Evolutionary conservation across 2,113 vertebrate genomes (phyloP).

Genomic region (Jaculus jaculus): DNA sequence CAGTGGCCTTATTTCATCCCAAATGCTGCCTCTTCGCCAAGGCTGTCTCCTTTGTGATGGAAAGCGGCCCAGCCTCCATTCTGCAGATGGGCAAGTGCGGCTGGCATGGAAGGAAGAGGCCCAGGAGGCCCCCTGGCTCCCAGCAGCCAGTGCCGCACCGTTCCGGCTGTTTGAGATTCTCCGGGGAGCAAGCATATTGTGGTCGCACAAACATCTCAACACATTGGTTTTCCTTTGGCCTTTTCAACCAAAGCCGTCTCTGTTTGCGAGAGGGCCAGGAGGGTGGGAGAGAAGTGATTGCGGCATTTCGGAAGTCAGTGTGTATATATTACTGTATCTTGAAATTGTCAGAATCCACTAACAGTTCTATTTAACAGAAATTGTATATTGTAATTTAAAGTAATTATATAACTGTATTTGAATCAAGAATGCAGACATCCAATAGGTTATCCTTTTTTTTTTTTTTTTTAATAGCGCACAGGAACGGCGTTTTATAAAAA

Average conservation of each 20-base stretch:
- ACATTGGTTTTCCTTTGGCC: neutral
- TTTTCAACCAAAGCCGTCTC: slow-evolving; percentile 51
- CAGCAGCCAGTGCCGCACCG: rapidly evolving
- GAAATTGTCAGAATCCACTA: slow-evolving; percentile 59
- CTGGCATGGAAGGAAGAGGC: neutral
- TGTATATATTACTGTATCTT: slow-evolving; percentile 79
- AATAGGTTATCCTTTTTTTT: neutral
- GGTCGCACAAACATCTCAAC: slow-evolving; percentile 15
- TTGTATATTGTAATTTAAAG: slow-evolving; percentile 89
- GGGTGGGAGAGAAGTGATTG: slow-evolving; percentile 46
- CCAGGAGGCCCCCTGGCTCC: neutral
- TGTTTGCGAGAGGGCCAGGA: neutral
- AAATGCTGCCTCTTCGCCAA: neutral
- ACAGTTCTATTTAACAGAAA: slow-evolving; percentile 86
- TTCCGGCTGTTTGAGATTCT: neutral
- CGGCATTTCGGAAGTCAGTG: slow-evolving; percentile 79
- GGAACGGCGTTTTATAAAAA: slow-evolving; percentile 66
- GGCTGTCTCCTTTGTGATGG: slow-evolving; percentile 18
- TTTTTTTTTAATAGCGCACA: slow-evolving; percentile 65
- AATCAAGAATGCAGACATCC: slow-evolving; percentile 73
- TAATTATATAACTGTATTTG: slow-evolving; percentile 81
- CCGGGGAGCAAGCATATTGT: neutral
- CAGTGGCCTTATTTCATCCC: slow-evolving; percentile 74
- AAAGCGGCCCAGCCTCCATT: neutral
- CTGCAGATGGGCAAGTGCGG: neutral